These are phyloP conservation scores for Siphamia tubifer DNA, from an alignment of 2,113 vertebrate genomes.

Conservation along the genomic window DNA sequence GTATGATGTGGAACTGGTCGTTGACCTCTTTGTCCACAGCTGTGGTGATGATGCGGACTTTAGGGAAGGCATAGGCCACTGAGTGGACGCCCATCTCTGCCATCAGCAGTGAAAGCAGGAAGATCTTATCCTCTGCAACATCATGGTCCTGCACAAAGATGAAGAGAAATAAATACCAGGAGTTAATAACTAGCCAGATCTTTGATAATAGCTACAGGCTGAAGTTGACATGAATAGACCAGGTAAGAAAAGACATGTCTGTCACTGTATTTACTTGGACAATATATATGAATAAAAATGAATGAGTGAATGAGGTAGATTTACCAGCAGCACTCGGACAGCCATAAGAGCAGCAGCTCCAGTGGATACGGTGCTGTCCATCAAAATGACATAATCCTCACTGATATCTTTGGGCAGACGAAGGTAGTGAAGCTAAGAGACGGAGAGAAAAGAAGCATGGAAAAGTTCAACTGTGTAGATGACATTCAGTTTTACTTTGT, in stretches of 20 bases:
- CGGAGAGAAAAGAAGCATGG: neutral
- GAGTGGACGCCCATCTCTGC: conserved; percentile 92
- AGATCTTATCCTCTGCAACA: conserved; percentile 90
- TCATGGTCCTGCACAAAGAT: conserved; percentile 83
- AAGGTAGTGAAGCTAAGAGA: conserved; percentile 86
- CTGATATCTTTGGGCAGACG: conserved; percentile 90
- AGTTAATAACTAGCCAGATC: too few species aligned
- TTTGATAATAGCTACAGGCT: too few species aligned
- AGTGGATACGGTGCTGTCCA: conserved; percentile 93
- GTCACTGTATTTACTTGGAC: too few species aligned
- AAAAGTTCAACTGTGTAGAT: neutral
- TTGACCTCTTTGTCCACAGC: conserved; percentile 91
- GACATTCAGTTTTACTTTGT: too few species aligned
- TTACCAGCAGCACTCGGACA: conserved; percentile 85
- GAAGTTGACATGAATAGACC: too few species aligned
- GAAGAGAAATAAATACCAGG: neutral
- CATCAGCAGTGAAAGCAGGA: conserved; percentile 89
- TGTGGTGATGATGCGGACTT: conserved; percentile 89
- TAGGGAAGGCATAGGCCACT: conserved; percentile 90
- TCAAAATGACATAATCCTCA: conserved; percentile 91
- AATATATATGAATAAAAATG: too few species aligned
- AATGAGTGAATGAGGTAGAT: conserved; percentile 19
- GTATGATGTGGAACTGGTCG: conserved; percentile 91
- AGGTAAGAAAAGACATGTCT: too few species aligned
- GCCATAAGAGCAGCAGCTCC: conserved; percentile 92